These are phyloP conservation scores for Pseudanteris insignis DNA, from an alignment of 2,888 invertebrate genomes.

Conservation along the genomic window DNA sequence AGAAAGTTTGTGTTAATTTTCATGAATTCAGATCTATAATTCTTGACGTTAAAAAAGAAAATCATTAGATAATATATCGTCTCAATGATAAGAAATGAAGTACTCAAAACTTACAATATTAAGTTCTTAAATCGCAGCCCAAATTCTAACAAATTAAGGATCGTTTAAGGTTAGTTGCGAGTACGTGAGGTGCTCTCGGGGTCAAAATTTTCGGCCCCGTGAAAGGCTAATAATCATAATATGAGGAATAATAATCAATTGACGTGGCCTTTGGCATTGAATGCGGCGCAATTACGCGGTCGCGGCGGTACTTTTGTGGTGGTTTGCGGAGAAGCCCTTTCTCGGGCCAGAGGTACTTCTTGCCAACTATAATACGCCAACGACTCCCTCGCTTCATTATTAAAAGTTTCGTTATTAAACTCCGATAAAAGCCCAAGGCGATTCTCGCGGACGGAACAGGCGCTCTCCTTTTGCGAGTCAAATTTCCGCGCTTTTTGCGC, in stretches of 20 bases:
- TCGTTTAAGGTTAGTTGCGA: slow-evolving; percentile 21
- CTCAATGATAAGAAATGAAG: slow-evolving; percentile 10
- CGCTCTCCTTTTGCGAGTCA: slow-evolving; percentile 11
- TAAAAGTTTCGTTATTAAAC: slow-evolving; percentile 60
- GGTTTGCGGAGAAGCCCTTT: slow-evolving; percentile 51
- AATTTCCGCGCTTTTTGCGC: slow-evolving; percentile 39
- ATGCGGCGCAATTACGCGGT: slow-evolving; percentile 61
- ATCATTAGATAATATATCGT: too few relatives aligned
- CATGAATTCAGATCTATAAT: too few relatives aligned
- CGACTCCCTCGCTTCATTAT: slow-evolving; percentile 64
- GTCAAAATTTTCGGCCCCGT: slow-evolving; percentile 26
- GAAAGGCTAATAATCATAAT: slow-evolving; percentile 38
- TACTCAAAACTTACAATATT: slow-evolving; percentile 15
- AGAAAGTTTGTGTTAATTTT: too few relatives aligned
- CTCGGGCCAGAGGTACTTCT: slow-evolving; percentile 36
- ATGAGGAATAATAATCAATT: slow-evolving; percentile 45
- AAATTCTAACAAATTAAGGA: slow-evolving; percentile 33
- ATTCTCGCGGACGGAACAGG: slow-evolving; percentile 48
- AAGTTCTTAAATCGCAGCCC: slow-evolving; percentile 32
- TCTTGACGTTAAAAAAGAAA: too few relatives aligned
- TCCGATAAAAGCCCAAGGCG: slow-evolving; percentile 55
- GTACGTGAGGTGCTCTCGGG: slow-evolving; percentile 26
- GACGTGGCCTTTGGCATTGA: slow-evolving; percentile 41
- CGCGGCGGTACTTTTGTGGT: slow-evolving; percentile 63
- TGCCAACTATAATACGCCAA: slow-evolving; percentile 57